Conservation (phyloP, 2,797 vertebrate genomes). For the Malacoraja senta region DNA sequence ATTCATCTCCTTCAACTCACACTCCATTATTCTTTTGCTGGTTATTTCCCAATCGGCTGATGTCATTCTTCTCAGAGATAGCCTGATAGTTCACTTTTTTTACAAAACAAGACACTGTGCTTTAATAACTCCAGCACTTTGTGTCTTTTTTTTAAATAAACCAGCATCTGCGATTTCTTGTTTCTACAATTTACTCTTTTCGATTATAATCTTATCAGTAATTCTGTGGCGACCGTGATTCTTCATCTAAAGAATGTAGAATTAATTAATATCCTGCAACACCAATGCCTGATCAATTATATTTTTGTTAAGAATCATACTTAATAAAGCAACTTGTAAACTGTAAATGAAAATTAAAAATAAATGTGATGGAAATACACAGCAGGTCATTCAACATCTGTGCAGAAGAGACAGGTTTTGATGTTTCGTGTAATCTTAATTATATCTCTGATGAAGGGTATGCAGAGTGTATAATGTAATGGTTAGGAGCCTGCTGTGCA, state of each 20-base stretch:
- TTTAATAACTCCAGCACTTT: too few relatives aligned
- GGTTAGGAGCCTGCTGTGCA: not conserved
- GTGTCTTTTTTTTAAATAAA: too few relatives aligned
- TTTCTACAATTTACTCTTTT: too few relatives aligned
- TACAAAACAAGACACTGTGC: too few relatives aligned
- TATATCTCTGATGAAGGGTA: not conserved
- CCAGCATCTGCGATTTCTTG: too few relatives aligned
- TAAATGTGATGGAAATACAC: not conserved
- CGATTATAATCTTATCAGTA: not conserved
- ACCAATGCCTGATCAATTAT: not conserved
- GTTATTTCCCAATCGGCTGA: not conserved
- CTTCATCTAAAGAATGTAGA: not conserved
- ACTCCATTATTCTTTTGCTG: not conserved
- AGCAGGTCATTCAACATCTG: not conserved
- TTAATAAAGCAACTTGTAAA: not conserved
- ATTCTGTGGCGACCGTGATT: not conserved
- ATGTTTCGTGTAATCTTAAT: not conserved
- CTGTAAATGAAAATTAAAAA: not conserved
- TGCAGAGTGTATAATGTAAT: not conserved
- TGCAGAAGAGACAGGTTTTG: not conserved
- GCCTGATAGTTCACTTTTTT: not conserved
- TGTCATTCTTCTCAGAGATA: not conserved
- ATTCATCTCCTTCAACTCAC: not conserved
- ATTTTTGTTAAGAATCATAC: not conserved
- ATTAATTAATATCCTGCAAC: not conserved